Conservation (phyloP, 2,888 invertebrate species). For the Furcula furcula region DNA sequence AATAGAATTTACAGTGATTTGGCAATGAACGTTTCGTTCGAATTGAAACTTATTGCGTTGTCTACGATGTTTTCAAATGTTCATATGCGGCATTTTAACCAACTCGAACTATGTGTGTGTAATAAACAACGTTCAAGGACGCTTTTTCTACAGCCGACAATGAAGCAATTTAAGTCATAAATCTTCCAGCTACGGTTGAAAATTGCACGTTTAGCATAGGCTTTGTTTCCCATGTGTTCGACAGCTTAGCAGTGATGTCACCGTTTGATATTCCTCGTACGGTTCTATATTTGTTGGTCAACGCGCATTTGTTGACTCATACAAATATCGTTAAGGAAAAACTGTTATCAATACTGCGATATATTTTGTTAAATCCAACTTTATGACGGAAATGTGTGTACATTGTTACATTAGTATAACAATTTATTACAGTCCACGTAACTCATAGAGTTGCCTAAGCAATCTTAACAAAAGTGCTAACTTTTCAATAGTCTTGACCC, state of each 20-base stretch:
- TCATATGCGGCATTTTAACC: slow-evolving; percentile 31
- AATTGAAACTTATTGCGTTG: not conserved
- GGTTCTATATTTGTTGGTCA: slow-evolving; percentile 50
- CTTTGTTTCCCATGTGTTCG: slow-evolving; percentile 43
- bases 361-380: not conserved
- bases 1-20: not conserved
- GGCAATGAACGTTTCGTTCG: not conserved
- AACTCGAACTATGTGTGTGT: slow-evolving; percentile 36
- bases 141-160: slow-evolving; percentile 21
- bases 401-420: too few relatives aligned
- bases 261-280: slow-evolving; percentile 67
- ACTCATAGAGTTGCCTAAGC: too few relatives aligned
- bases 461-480: too few relatives aligned
- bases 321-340: slow-evolving; percentile 53
- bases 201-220: slow-evolving; percentile 25
- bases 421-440: too few relatives aligned
- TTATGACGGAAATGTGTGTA: too few relatives aligned
- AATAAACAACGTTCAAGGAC: slow-evolving; percentile 50
- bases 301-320: slow-evolving; percentile 56
- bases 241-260: slow-evolving; percentile 67
- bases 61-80: slow-evolving; percentile 12
- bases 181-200: slow-evolving; percentile 27
- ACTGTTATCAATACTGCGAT: slow-evolving; percentile 36
- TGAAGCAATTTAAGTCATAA: slow-evolving; percentile 45
- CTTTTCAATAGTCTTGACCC: too few relatives aligned